Conservation (phyloP, 2,888 invertebrate species). For the Pterostichus niger region DNA sequence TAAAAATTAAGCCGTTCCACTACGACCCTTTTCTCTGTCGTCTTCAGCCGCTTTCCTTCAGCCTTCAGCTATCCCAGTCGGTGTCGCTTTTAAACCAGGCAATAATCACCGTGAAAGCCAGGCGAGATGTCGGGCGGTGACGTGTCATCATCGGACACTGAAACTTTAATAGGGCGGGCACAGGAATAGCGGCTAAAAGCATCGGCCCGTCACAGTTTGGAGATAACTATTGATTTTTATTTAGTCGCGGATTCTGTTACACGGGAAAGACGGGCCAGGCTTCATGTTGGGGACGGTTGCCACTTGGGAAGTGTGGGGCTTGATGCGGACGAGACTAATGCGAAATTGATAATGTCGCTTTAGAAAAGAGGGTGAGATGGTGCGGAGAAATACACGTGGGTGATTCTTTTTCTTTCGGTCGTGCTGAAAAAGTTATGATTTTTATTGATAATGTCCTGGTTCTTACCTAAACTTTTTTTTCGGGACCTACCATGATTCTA, state of each 20-base stretch:
- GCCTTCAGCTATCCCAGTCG: neutral
- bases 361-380: neutral
- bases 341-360: conserved; percentile 30
- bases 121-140: neutral
- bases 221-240: conserved; percentile 59
- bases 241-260: conserved; percentile 49
- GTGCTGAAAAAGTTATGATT: no score
- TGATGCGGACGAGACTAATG: conserved; percentile 24
- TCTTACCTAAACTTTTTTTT: no score
- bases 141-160: conserved; percentile 32
- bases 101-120: conserved; percentile 47
- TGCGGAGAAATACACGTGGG: neutral
- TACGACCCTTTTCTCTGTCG: conserved; percentile 33
- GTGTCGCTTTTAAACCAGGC: conserved; percentile 19
- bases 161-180: conserved; percentile 54
- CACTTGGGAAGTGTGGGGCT: conserved; percentile 36
- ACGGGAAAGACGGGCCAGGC: neutral
- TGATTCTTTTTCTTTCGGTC: no score
- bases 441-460: no score
- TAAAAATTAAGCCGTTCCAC: conserved; percentile 9
- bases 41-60: no score
- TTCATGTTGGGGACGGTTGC: neutral
- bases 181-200: conserved; percentile 48
- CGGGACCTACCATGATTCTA: no score
- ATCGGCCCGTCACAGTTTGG: conserved; percentile 31